Percentiles rank a stretch among this genome's conserved stretches.
Conservation (phyloP, 2,888 invertebrate species). For the Automeris io region DNA sequence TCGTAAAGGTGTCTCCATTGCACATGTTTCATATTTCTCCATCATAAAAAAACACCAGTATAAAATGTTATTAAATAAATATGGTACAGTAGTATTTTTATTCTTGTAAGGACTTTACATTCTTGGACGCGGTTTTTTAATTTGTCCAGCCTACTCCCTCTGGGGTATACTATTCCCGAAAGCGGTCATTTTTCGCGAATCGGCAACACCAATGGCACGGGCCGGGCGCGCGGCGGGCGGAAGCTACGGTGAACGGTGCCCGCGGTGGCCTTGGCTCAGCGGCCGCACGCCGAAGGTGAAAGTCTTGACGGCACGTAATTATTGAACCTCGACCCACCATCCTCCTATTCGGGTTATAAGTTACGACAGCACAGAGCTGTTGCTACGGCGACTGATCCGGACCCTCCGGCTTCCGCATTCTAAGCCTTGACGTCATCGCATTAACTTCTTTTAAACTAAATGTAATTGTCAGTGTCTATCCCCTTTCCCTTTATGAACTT, state of each 20-base stretch:
- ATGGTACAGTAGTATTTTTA: too few relatives aligned
- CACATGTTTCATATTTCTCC: too few relatives aligned
- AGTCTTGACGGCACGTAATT: slow-evolving; percentile 67
- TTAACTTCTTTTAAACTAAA: too few relatives aligned
- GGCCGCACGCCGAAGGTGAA: slow-evolving; percentile 71
- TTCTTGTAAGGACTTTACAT: too few relatives aligned
- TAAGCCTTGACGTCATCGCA: slow-evolving; percentile 6
- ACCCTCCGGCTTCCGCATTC: slow-evolving; percentile 43
- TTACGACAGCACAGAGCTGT: slow-evolving; percentile 13
- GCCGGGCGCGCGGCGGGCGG: slow-evolving; percentile 45
- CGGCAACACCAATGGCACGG: slow-evolving; percentile 17
- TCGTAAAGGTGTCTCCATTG: too few relatives aligned
- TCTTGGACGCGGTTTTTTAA: too few relatives aligned
- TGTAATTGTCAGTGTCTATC: too few relatives aligned
- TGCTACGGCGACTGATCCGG: slow-evolving; percentile 18
- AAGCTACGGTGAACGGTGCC: slow-evolving; percentile 61
- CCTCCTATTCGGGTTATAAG: slow-evolving; percentile 52
- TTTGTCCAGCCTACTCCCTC: too few relatives aligned
- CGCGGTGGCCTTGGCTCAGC: slow-evolving; percentile 61
- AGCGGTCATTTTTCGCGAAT: background rate
- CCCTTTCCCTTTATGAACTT: too few relatives aligned
- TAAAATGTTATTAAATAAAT: too few relatives aligned
- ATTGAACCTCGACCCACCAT: slow-evolving; percentile 69
- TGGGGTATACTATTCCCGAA: too few relatives aligned
- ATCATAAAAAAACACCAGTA: too few relatives aligned